These are phyloP conservation scores for Pelvicachromis taeniatus DNA, from an alignment of 2,113 vertebrate species.

Conservation along the genomic window DNA sequence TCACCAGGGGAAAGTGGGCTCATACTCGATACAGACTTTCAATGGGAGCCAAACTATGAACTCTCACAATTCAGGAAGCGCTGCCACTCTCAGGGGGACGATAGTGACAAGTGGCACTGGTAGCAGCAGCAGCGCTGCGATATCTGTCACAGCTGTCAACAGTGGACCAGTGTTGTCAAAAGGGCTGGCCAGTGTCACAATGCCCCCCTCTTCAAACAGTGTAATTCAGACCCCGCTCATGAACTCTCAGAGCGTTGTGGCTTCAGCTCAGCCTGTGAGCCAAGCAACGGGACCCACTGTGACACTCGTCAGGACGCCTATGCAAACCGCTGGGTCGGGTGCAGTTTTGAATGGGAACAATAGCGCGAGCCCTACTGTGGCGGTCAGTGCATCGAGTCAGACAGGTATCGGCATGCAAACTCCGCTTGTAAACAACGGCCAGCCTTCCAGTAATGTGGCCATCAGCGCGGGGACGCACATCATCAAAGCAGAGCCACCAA, in stretches of 20 bases:
- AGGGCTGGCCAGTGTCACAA: constrained; percentile 58
- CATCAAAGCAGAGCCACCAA: constrained; percentile 83
- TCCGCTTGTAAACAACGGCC: constrained; percentile 40
- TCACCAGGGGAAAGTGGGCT: constrained; percentile 73
- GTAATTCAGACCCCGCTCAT: constrained; percentile 89
- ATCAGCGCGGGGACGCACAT: constrained; percentile 66
- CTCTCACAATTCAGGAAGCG: constrained; percentile 82
- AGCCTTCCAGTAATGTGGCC: constrained; percentile 36
- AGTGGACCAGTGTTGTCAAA: constrained; percentile 82
- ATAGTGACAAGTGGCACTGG: constrained; percentile 68
- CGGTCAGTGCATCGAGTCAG: constrained; percentile 25
- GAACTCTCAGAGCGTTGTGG: constrained; percentile 71
- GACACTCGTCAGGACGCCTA: constrained; percentile 79
- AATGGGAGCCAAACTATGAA: constrained; percentile 91
- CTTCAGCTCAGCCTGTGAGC: constrained; percentile 59
- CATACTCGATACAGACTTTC: constrained; percentile 83
- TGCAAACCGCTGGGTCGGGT: constrained; percentile 74
- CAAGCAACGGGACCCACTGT: constrained; percentile 65
- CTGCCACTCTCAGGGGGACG: constrained; percentile 66
- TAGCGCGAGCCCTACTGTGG: constrained; percentile 21
- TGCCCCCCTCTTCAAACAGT: constrained; percentile 79
- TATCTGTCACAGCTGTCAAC: constrained; percentile 79
- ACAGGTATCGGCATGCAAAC: constrained; percentile 47
- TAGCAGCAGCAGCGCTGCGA: constrained; percentile 40
- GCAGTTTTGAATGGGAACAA: constrained; percentile 72